Conservation (phyloP, 1,140 invertebrate species). For the Elysia chlorotica region DNA sequence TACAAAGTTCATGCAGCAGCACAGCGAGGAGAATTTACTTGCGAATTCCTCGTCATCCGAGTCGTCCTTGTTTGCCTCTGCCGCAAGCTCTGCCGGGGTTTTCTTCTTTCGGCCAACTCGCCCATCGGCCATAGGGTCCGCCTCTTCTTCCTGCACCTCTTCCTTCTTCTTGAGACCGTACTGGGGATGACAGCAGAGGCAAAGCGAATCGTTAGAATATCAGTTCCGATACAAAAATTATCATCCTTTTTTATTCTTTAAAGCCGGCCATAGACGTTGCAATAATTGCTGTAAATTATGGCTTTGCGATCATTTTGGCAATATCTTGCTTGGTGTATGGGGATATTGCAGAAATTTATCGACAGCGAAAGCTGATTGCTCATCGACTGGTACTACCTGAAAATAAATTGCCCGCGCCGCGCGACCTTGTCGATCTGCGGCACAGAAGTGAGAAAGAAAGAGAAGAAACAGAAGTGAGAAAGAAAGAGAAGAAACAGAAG, state of each 20-base stretch:
- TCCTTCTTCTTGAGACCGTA: conserved; percentile 97
- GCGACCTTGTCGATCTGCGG: no score
- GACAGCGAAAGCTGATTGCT: no score
- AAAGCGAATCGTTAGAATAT: background rate
- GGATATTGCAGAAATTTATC: no score
- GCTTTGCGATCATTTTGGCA: no score
- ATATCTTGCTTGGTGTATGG: no score
- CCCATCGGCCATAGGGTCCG: conserved; percentile 65
- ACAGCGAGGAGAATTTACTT: conserved; percentile 73
- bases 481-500: background rate
- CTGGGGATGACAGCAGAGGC: conserved; percentile 67
- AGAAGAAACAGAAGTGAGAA: background rate
- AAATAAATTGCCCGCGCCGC: no score
- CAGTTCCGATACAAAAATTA: no score
- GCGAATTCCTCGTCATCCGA: conserved; percentile 82
- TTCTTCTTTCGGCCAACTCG: conserved; percentile 86
- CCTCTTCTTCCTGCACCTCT: conserved; percentile 72
- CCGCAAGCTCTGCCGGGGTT: conserved; percentile 93
- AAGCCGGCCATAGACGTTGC: no score
- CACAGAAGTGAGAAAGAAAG: background rate
- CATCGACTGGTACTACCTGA: no score
- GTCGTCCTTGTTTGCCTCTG: conserved; percentile 91
- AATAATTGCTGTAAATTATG: no score
- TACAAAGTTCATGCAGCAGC: conserved; percentile 51
- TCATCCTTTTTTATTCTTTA: no score